Evolutionary conservation across 2,113 vertebrate genomes (phyloP).

Genomic region (Promerops cafer): DNA sequence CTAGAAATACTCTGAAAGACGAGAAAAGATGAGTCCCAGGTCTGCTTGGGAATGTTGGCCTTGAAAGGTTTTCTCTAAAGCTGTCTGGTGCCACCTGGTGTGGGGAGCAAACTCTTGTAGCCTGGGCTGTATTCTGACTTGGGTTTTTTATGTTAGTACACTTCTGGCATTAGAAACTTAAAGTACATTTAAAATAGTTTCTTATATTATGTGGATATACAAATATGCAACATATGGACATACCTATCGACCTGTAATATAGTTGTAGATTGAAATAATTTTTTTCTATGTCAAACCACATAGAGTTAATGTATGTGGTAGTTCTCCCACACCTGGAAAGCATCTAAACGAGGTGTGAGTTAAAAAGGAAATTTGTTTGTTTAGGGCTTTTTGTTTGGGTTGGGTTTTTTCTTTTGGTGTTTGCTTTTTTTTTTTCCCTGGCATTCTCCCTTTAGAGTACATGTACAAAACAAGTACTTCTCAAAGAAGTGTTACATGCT

Average conservation of each 20-base stretch:
- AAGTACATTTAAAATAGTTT: neutral
- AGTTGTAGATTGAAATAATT: neutral
- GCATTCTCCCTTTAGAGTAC: neutral
- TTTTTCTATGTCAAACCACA: neutral
- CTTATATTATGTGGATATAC: neutral
- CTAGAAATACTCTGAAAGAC: neutral
- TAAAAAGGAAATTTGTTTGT: neutral
- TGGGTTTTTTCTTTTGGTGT: neutral
- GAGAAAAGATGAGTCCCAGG: neutral
- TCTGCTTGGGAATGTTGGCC: neutral
- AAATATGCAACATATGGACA: neutral
- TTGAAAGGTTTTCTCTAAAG: slow-evolving; percentile 11
- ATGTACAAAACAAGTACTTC: neutral
- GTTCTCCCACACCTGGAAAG: neutral
- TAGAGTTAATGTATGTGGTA: neutral
- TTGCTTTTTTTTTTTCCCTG: neutral
- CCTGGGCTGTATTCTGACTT: neutral
- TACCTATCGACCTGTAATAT: neutral
- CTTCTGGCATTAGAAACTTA: neutral
- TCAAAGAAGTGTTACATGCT: neutral
- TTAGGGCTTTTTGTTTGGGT: neutral
- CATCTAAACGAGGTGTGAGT: neutral
- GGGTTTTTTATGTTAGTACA: neutral
- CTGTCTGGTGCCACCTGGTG: slow-evolving; percentile 39
- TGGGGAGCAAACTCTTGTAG: neutral